phyloP scores from a whole-genome alignment of 2,888 invertebrate species.

The Aphodius sticticus region DNA sequence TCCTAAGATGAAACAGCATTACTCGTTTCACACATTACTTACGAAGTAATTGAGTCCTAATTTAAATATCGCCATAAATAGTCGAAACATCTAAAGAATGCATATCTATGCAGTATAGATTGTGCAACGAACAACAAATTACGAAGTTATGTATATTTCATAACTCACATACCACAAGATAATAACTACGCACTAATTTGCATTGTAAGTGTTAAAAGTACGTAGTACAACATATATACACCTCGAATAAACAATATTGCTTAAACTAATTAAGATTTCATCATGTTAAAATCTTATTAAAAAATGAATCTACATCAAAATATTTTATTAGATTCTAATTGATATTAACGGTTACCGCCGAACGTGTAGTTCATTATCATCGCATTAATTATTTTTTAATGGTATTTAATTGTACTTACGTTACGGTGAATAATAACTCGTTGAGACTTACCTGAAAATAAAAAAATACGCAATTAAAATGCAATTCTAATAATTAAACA shows the following conservation, averaged over 20 bases:
- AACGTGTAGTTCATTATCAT: background rate
- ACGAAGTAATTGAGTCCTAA: background rate
- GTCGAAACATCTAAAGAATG: background rate
- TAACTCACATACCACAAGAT: background rate
- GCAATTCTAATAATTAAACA: background rate
- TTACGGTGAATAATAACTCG: background rate
- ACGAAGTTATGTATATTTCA: conserved; percentile 4
- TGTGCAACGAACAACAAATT: background rate
- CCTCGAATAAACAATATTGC: background rate
- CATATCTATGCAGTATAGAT: background rate
- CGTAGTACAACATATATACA: background rate
- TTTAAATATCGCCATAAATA: background rate
- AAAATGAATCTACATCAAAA: background rate
- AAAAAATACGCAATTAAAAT: background rate
- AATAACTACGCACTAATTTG: background rate
- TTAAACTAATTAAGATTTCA: background rate
- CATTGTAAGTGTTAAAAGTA: background rate
- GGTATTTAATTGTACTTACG: background rate
- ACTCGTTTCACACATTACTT: background rate
- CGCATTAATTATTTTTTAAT: background rate
- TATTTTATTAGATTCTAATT: background rate
- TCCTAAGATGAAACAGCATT: background rate
- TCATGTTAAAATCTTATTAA: background rate
- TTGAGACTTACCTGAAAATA: background rate
- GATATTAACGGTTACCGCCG: background rate